These are phyloP conservation scores for Agonopterix subpropinquella DNA, from an alignment of 2,888 invertebrate species.

Conservation along the genomic window DNA sequence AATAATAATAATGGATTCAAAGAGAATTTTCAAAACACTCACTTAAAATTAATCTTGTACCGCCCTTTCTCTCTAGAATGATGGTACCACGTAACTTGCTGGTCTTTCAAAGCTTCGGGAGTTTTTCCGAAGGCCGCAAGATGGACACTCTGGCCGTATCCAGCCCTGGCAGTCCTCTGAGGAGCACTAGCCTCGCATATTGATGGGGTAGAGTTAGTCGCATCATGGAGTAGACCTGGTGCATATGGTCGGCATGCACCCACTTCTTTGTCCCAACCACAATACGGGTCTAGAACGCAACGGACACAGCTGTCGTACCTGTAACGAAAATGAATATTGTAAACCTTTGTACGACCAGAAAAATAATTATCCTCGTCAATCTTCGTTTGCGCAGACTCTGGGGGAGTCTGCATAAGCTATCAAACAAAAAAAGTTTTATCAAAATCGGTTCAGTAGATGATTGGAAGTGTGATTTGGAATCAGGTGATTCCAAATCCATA, in stretches of 20 bases:
- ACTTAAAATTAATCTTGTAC: constrained; percentile 75
- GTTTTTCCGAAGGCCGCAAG: constrained; percentile 72
- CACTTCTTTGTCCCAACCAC: constrained; percentile 81
- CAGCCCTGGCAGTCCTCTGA: constrained; percentile 73
- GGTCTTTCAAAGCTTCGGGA: constrained; percentile 64
- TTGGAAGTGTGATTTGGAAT: too few relatives aligned
- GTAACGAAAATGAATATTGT: background rate
- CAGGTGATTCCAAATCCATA: too few relatives aligned
- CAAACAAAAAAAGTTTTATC: too few relatives aligned
- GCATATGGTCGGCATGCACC: constrained; percentile 74
- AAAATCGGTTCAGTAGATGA: too few relatives aligned
- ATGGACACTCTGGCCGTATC: constrained; percentile 78
- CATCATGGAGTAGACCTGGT: constrained; percentile 76
- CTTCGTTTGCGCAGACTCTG: too few relatives aligned
- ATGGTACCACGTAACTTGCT: constrained; percentile 69
- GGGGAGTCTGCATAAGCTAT: too few relatives aligned
- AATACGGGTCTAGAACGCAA: constrained; percentile 80
- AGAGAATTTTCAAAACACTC: constrained; percentile 25
- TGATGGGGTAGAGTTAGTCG: constrained; percentile 75
- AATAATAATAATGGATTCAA: background rate
- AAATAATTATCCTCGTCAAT: too few relatives aligned
- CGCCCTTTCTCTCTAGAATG: constrained; percentile 72
- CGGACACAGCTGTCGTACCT: constrained; percentile 78
- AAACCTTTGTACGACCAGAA: too few relatives aligned
- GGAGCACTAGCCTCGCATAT: constrained; percentile 75